Percentiles rank a stretch among this genome's conserved stretches.
These are phyloP conservation scores for Nesidiocoris tenuis DNA, from an alignment of 2,888 invertebrate genomes.

Conservation along the genomic window DNA sequence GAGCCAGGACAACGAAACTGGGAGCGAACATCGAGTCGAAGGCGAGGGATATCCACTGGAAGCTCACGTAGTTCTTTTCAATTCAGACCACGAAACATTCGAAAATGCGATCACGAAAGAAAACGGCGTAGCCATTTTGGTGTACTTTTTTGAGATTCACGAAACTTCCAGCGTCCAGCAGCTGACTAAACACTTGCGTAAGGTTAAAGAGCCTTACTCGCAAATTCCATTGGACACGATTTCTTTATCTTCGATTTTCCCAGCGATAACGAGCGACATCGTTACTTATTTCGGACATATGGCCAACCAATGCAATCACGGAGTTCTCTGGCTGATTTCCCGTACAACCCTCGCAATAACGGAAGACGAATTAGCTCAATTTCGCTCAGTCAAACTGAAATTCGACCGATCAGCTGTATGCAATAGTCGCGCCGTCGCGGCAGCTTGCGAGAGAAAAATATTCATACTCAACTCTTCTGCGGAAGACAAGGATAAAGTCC, in stretches of 20 bases:
- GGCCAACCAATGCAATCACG: slow-evolving; percentile 50
- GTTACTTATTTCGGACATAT: slow-evolving; percentile 64
- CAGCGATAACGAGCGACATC: slow-evolving; percentile 63
- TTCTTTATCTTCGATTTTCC: slow-evolving; percentile 59
- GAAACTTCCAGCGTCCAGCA: not conserved
- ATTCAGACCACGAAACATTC: slow-evolving; percentile 62
- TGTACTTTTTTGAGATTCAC: slow-evolving; percentile 61
- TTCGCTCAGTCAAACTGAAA: slow-evolving; percentile 1
- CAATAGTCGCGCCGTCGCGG: slow-evolving; percentile 15
- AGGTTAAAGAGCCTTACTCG: slow-evolving; percentile 58
- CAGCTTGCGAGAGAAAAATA: slow-evolving; percentile 7
- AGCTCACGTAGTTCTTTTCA: slow-evolving; percentile 65
- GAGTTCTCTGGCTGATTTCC: slow-evolving; percentile 64
- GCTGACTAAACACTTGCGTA: slow-evolving; percentile 21
- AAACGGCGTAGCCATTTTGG: slow-evolving; percentile 62
- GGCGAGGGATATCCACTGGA: slow-evolving; percentile 60
- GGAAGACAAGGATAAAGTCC: not conserved
- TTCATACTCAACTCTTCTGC: slow-evolving; percentile 8
- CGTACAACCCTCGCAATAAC: slow-evolving; percentile 55
- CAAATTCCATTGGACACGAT: slow-evolving; percentile 58
- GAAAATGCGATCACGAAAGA: slow-evolving; percentile 62
- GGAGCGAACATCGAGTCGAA: slow-evolving; percentile 46
- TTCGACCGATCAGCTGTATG: not conserved
- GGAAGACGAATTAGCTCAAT: slow-evolving; percentile 7
- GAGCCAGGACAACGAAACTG: slow-evolving; percentile 42